Conservation (phyloP, 2,113 vertebrate species). For the Zapornia atra region DNA sequence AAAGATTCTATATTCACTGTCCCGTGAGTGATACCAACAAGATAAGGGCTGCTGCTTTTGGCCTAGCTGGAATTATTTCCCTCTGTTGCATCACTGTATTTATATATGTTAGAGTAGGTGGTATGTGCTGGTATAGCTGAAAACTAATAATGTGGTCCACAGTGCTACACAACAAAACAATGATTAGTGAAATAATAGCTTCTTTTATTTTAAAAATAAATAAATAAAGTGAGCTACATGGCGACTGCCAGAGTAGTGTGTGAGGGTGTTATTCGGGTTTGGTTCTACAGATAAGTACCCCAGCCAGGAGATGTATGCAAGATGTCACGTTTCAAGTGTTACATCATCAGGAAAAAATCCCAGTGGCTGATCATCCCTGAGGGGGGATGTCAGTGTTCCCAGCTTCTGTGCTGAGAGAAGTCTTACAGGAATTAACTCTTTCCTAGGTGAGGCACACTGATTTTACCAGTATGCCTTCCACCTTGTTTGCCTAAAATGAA, state of each 20-base stretch:
- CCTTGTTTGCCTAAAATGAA: neutral
- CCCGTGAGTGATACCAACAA: neutral
- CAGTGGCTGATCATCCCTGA: conserved; percentile 21
- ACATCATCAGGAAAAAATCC: conserved; percentile 63
- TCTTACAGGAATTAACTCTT: conserved; percentile 43
- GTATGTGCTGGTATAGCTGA: neutral
- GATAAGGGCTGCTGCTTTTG: neutral
- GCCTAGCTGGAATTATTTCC: neutral
- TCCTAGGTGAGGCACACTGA: neutral
- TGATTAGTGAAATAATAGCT: neutral
- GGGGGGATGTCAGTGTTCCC: conserved; percentile 47
- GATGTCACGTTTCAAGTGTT: conserved; percentile 53
- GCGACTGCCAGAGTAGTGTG: neutral
- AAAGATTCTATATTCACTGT: neutral
- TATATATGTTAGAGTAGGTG: neutral
- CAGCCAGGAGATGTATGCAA: conserved; percentile 10
- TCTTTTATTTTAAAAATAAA: neutral
- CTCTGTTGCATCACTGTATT: neutral
- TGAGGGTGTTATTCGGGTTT: neutral
- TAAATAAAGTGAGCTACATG: neutral
- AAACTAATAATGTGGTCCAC: neutral
- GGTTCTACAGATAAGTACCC: neutral
- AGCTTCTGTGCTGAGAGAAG: neutral
- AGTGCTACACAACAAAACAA: neutral
- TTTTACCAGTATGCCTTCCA: neutral